Evolutionary conservation across 2,113 vertebrate species (phyloP).

Genomic region (Climacteris rufus): DNA sequence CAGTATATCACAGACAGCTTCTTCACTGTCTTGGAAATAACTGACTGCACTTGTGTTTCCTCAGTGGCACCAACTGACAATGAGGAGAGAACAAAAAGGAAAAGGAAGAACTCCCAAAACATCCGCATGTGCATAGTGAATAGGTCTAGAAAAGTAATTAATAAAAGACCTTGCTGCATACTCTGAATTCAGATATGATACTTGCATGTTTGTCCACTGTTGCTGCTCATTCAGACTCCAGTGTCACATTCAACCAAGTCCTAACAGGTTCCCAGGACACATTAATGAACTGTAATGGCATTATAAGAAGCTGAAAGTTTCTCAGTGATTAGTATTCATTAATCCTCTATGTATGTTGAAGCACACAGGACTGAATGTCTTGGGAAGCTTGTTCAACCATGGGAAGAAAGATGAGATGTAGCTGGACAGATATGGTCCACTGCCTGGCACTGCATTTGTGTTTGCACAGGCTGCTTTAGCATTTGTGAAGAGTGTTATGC

Average conservation of each 20-base stretch:
- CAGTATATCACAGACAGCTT: slow-evolving; percentile 53
- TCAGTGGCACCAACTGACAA: slow-evolving; percentile 1
- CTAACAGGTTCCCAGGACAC: background rate
- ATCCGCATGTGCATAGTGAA: background rate
- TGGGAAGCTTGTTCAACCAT: background rate
- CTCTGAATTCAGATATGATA: background rate
- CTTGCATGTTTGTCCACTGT: background rate
- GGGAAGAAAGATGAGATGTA: background rate
- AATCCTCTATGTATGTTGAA: background rate
- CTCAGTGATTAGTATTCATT: background rate
- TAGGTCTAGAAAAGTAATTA: background rate
- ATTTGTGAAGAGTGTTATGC: background rate
- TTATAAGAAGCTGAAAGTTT: background rate
- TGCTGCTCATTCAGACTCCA: background rate
- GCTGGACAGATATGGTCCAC: background rate
- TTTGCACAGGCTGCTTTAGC: background rate
- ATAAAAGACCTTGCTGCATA: background rate
- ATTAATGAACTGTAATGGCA: background rate
- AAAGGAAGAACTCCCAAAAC: slow-evolving; percentile 58
- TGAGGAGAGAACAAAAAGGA: background rate
- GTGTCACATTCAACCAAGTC: background rate
- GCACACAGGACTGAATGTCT: background rate
- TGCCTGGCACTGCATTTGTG: background rate
- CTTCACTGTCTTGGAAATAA: slow-evolving; percentile 53
- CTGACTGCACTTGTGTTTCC: background rate